Conservation (phyloP, 2,797 vertebrate species). For the Hylomyscus alleni region DNA sequence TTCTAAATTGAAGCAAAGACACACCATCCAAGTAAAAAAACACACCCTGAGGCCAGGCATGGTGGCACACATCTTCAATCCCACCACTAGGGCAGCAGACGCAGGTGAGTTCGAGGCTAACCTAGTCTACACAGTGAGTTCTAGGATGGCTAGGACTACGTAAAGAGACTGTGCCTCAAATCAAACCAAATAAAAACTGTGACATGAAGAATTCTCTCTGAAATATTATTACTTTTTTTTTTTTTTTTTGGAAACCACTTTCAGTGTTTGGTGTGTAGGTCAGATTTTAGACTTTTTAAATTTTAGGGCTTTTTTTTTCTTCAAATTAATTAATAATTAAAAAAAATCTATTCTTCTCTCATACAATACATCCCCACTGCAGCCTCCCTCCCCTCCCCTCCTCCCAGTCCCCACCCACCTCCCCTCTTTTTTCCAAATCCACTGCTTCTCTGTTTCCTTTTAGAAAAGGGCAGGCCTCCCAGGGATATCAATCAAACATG, state of each 20-base stretch:
- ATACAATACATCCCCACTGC: constrained; percentile 61
- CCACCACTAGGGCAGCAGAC: not conserved
- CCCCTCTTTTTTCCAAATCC: not conserved
- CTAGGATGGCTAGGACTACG: not conserved
- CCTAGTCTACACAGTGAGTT: not conserved
- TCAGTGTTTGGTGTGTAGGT: constrained; percentile 51
- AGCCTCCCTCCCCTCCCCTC: not conserved
- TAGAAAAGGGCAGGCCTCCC: not conserved
- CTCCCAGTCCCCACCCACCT: no score
- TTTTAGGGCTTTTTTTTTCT: not conserved
- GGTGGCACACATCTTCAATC: not conserved
- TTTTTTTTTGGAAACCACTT: constrained; percentile 36
- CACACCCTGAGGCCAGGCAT: not conserved
- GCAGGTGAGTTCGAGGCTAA: not conserved
- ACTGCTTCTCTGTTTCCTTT: not conserved
- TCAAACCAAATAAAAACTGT: constrained; percentile 31
- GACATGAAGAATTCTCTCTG: constrained; percentile 38
- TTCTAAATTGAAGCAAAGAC: constrained; percentile 82
- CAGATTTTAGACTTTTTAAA: constrained; percentile 63
- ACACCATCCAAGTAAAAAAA: constrained; percentile 55
- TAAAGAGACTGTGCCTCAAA: not conserved
- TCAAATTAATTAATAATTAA: not conserved
- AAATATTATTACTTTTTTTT: constrained; percentile 44
- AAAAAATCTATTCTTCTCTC: constrained; percentile 31
- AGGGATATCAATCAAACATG: not conserved